Percentiles rank a stretch among this genome's conserved stretches.
phyloP scores from a whole-genome alignment of 2,888 invertebrate species.

The Sphecodes monilicornis region DNA sequence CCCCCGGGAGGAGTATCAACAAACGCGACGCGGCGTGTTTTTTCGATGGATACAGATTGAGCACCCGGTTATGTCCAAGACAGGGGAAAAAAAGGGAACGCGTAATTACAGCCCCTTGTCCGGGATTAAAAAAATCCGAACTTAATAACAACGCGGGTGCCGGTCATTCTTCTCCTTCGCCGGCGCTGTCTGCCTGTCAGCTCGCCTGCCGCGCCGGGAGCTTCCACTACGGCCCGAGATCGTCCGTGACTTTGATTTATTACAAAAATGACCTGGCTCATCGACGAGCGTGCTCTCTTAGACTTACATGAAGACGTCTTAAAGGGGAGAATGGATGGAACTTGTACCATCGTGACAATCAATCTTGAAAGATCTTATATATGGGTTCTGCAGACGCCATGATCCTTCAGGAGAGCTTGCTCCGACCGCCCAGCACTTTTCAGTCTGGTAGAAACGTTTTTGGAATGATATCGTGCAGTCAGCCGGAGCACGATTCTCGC shows the following conservation, averaged over 20 bases:
- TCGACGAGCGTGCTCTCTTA: constrained; percentile 47
- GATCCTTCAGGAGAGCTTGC: neutral
- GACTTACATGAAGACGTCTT: constrained; percentile 61
- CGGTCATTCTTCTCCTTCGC: constrained; percentile 47
- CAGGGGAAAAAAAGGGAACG: neutral
- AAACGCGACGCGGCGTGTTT: neutral
- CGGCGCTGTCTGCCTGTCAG: constrained; percentile 50
- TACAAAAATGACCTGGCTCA: constrained; percentile 68
- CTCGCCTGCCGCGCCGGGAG: constrained; percentile 18
- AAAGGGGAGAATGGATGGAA: constrained; percentile 46
- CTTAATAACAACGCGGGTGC: constrained; percentile 57
- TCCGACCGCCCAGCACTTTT: neutral
- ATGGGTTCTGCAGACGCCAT: constrained; percentile 12
- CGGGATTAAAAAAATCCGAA: constrained; percentile 56
- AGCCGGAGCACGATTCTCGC: neutral
- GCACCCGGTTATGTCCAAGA: neutral
- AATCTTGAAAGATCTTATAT: constrained; percentile 48
- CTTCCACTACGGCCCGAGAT: constrained; percentile 54
- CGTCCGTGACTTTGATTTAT: constrained; percentile 73
- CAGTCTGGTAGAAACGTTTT: neutral
- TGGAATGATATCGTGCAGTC: neutral
- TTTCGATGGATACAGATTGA: neutral
- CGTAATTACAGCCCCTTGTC: constrained; percentile 47
- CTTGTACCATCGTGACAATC: constrained; percentile 47
- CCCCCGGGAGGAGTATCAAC: neutral